Conservation (phyloP, 2,888 invertebrate species). For the Drosophila maculinotata region DNA sequence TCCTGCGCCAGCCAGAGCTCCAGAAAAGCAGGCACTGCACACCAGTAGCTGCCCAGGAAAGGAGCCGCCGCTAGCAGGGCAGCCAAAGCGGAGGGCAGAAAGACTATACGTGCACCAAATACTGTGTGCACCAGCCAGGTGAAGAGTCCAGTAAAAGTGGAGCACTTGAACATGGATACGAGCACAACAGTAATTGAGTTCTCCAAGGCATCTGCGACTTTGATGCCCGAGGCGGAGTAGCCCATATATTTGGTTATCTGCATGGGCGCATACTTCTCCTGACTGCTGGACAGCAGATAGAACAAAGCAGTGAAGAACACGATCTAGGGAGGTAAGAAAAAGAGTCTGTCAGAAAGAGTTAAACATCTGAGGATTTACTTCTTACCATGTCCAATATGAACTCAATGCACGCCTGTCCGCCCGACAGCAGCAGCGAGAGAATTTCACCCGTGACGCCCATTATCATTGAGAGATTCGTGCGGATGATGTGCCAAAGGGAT, state of each 20-base stretch:
- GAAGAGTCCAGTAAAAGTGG: slow-evolving; percentile 98
- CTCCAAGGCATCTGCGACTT: slow-evolving; percentile 93
- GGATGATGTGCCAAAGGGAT: slow-evolving; percentile 95
- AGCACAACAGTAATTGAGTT: slow-evolving; percentile 97
- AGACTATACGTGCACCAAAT: slow-evolving; percentile 97
- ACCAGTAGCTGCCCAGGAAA: slow-evolving; percentile 97
- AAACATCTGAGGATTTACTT: not conserved
- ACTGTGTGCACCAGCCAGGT: slow-evolving; percentile 99
- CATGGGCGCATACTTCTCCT: slow-evolving; percentile 95
- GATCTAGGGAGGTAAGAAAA: slow-evolving; percentile 88
- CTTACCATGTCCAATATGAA: slow-evolving; percentile 93
- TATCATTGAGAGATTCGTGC: slow-evolving; percentile 95
- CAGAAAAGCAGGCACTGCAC: slow-evolving; percentile 96
- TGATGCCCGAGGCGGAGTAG: slow-evolving; percentile 89
- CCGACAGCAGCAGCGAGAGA: slow-evolving; percentile 93
- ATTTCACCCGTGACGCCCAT: slow-evolving; percentile 94
- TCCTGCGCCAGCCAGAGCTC: slow-evolving; percentile 98
- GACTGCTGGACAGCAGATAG: slow-evolving; percentile 95
- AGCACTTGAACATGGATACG: slow-evolving; percentile 98
- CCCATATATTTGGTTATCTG: slow-evolving; percentile 94
- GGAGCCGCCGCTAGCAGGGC: slow-evolving; percentile 97
- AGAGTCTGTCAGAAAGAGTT: not conserved
- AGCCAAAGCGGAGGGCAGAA: slow-evolving; percentile 94
- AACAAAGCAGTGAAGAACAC: slow-evolving; percentile 98
- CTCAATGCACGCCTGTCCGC: slow-evolving; percentile 95